These are phyloP conservation scores for Lerista edwardsae DNA, from an alignment of 2,797 vertebrate species.

Conservation along the genomic window DNA sequence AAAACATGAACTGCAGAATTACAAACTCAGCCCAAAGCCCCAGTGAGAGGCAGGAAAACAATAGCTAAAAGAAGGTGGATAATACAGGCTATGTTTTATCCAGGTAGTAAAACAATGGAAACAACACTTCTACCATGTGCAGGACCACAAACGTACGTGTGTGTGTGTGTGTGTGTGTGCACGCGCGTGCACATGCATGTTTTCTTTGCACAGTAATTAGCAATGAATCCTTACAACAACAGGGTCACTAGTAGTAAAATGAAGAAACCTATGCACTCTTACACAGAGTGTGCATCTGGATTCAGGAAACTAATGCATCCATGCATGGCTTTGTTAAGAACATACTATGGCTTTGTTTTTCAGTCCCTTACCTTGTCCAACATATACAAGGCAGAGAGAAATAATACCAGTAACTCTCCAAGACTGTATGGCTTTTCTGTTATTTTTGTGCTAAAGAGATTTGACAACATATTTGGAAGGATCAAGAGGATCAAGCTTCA, in stretches of 20 bases:
- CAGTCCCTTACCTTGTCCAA: conserved; percentile 11
- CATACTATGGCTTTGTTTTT: conserved; percentile 25
- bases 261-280: background rate
- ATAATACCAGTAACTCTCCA: conserved; percentile 2
- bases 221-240: background rate
- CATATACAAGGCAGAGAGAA: background rate
- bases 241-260: background rate
- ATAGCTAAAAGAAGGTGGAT: background rate
- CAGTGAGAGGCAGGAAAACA: background rate
- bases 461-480: conserved; percentile 17
- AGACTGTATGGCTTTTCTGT: background rate
- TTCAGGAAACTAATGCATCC: conserved; percentile 8
- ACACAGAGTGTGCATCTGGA: background rate
- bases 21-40: background rate
- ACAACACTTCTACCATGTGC: background rate
- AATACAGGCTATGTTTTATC: background rate
- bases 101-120: background rate
- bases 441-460: background rate
- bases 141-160: background rate
- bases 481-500: conserved; percentile 16
- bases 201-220: background rate
- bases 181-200: no score
- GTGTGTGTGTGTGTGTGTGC: background rate
- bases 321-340: background rate
- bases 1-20: background rate